phyloP scores from a whole-genome alignment of 2,113 vertebrate genomes.

The Oreochromis aureus region DNA sequence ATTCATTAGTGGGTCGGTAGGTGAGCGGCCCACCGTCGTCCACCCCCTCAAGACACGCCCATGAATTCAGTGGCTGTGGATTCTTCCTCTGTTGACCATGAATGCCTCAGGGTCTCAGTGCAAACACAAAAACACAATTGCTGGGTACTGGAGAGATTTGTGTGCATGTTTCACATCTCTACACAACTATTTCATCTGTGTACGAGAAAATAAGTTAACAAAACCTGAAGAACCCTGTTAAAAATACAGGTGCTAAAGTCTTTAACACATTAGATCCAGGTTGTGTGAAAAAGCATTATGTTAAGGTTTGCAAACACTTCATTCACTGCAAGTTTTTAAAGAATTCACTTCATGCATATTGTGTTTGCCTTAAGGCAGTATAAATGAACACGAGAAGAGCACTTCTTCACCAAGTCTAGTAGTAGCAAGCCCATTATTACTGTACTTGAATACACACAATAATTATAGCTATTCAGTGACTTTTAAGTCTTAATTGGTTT shows the following conservation, averaged over 20 bases:
- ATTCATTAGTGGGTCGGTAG: background rate
- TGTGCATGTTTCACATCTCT: background rate
- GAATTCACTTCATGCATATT: background rate
- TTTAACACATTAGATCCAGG: background rate
- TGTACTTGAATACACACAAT: background rate
- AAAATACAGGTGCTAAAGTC: background rate
- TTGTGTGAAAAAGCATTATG: slow-evolving; percentile 3
- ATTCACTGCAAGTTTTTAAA: background rate
- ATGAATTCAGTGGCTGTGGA: background rate
- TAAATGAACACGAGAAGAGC: background rate
- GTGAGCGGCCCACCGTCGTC: fast-evolving
- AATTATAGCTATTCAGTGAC: background rate
- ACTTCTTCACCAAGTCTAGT: background rate
- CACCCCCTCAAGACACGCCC: background rate
- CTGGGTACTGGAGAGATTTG: background rate
- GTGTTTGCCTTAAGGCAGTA: slow-evolving; percentile 10
- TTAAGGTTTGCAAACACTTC: background rate
- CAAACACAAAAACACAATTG: background rate
- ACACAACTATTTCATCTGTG: background rate
- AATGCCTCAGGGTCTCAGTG: background rate
- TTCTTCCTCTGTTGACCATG: background rate
- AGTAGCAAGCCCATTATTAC: slow-evolving; percentile 21
- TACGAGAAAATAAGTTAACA: background rate
- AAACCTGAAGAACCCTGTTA: background rate
- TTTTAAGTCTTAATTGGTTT: background rate